These are phyloP conservation scores for Rutpela maculata DNA, from an alignment of 2,888 invertebrate species.

Conservation along the genomic window DNA sequence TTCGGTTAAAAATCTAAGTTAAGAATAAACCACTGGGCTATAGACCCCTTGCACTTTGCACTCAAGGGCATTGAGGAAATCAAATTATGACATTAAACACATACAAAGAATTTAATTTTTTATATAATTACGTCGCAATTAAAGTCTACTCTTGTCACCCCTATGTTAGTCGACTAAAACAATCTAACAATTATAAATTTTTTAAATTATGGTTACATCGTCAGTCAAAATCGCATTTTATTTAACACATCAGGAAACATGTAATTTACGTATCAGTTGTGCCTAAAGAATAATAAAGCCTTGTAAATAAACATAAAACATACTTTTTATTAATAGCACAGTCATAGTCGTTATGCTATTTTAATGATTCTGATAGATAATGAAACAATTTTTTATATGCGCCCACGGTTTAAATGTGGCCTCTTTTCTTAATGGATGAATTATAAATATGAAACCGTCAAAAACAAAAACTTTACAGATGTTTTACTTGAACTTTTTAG, in stretches of 20 bases:
- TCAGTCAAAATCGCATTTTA: not conserved
- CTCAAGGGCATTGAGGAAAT: too few species aligned
- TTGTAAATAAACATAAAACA: not conserved
- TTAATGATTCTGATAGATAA: not conserved
- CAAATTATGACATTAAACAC: not conserved
- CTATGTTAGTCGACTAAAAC: not conserved
- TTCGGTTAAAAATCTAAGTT: too few species aligned
- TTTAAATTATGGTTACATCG: constrained; percentile 7
- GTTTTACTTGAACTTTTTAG: too few species aligned
- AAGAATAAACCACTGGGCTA: too few species aligned
- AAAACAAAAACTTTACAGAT: too few species aligned
- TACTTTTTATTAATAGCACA: not conserved
- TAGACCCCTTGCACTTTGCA: too few species aligned
- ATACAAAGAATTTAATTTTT: too few species aligned
- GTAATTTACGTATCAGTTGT: not conserved
- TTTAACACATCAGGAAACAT: not conserved
- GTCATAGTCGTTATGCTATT: not conserved
- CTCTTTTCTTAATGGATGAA: not conserved
- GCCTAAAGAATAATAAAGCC: not conserved
- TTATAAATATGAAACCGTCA: not conserved
- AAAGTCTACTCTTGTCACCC: not conserved
- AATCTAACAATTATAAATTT: constrained; percentile 2
- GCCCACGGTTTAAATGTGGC: not conserved
- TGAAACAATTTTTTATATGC: not conserved
- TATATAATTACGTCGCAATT: not conserved